Evolutionary conservation across 2,888 invertebrate species (phyloP).

Genomic region (Cheilosia variabilis): DNA sequence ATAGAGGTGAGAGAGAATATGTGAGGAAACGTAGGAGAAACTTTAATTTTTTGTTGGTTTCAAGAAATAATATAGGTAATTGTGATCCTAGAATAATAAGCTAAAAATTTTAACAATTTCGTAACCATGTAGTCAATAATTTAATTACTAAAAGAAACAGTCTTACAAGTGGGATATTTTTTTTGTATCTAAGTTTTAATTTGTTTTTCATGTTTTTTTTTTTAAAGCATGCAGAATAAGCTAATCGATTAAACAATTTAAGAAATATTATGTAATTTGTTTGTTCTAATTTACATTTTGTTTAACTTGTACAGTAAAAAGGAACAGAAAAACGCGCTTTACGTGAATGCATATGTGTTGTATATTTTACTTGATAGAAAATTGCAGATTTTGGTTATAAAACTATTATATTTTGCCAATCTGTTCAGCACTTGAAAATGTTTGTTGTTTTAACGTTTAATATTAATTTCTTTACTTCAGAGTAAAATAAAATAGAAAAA

Average conservation of each 20-base stretch:
- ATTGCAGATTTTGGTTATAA: slow-evolving; percentile 20
- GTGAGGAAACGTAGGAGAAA: slow-evolving; percentile 67
- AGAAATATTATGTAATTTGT: slow-evolving; percentile 39
- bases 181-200: slow-evolving; percentile 48
- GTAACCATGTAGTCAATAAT: slow-evolving; percentile 47
- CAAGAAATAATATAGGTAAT: slow-evolving; percentile 30
- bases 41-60: slow-evolving; percentile 42
- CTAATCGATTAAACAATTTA: slow-evolving; percentile 69
- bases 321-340: slow-evolving; percentile 36
- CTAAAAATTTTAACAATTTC: slow-evolving; percentile 66
- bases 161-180: slow-evolving; percentile 65
- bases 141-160: slow-evolving; percentile 62
- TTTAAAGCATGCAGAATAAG: slow-evolving; percentile 69
- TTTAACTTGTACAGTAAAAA: slow-evolving; percentile 46
- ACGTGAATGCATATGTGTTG: slow-evolving; percentile 62
- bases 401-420: slow-evolving; percentile 49
- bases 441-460: slow-evolving; percentile 30
- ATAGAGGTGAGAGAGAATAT: slow-evolving; percentile 71
- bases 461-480: slow-evolving; percentile 34
- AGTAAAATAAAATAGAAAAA: slow-evolving; percentile 4
- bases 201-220: slow-evolving; percentile 38
- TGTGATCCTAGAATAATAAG: slow-evolving; percentile 71
- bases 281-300: slow-evolving; percentile 61
- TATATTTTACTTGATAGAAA: slow-evolving; percentile 46
- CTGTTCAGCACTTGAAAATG: slow-evolving; percentile 71